phyloP scores from a whole-genome alignment of 2,113 vertebrate genomes.

The Psephotus haematonotus region DNA sequence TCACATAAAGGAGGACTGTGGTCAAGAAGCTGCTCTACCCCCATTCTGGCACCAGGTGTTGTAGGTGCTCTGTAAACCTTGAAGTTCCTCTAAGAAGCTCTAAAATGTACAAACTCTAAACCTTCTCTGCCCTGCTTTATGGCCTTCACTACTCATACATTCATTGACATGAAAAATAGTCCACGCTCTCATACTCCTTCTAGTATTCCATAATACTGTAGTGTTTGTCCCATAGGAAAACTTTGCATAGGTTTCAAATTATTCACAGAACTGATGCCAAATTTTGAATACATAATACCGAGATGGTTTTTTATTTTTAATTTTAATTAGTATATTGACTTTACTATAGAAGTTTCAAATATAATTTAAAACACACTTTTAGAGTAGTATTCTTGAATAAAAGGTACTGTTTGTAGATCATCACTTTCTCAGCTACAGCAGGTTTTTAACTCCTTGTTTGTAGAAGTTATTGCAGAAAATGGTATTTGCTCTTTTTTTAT shows the following conservation, averaged over 20 bases:
- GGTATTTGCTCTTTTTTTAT: neutral
- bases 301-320: neutral
- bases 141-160: neutral
- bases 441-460: neutral
- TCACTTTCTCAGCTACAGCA: neutral
- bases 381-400: neutral
- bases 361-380: neutral
- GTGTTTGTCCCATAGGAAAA: neutral
- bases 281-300: neutral
- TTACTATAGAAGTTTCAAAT: neutral
- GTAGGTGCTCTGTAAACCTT: neutral
- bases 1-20: neutral
- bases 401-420: neutral
- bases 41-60: neutral
- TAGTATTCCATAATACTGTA: neutral
- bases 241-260: neutral
- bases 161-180: neutral
- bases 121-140: neutral
- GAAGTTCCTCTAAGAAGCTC: neutral
- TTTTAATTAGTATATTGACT: neutral
- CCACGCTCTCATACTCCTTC: neutral
- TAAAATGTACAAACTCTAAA: neutral
- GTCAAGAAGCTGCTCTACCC: neutral
- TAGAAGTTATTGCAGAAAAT: neutral
- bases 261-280: neutral